These are phyloP conservation scores for Yasuhikotakia modesta DNA, from an alignment of 2,797 vertebrate species.

Conservation along the genomic window DNA sequence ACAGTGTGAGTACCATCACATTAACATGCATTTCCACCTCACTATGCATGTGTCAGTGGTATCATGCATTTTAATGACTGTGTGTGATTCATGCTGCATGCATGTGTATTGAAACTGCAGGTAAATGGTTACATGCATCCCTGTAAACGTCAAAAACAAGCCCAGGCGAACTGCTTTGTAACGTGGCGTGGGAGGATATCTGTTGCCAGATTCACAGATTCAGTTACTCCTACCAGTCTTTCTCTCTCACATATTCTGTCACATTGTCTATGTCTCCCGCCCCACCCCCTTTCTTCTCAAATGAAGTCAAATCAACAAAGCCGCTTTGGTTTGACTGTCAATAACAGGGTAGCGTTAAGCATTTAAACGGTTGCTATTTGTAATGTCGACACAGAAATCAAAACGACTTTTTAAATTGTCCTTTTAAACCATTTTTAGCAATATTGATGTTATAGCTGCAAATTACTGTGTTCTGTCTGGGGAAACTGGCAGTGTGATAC, in stretches of 20 bases:
- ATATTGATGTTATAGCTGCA: neutral
- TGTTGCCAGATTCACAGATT: constrained; percentile 39
- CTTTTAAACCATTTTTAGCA: too few relatives aligned
- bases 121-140: constrained; percentile 24
- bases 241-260: constrained; percentile 40
- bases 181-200: constrained; percentile 53
- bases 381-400: neutral
- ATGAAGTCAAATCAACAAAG: neutral
- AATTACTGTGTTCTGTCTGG: too few relatives aligned
- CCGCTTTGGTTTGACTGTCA: neutral
- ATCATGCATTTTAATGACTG: too few relatives aligned
- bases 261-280: neutral
- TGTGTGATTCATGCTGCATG: too few relatives aligned
- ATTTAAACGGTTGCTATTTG: constrained; percentile 4
- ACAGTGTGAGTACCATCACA: neutral
- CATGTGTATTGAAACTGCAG: neutral
- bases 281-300: constrained; percentile 6
- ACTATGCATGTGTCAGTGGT: too few relatives aligned
- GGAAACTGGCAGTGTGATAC: neutral
- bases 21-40: neutral
- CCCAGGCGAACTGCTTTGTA: constrained; percentile 45
- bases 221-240: constrained; percentile 3
- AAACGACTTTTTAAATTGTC: neutral
- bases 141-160: constrained; percentile 41
- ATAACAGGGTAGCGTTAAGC: constrained; percentile 4